Evolutionary conservation across 2,113 vertebrate genomes (phyloP).

Genomic region (Glareola pratincola): DNA sequence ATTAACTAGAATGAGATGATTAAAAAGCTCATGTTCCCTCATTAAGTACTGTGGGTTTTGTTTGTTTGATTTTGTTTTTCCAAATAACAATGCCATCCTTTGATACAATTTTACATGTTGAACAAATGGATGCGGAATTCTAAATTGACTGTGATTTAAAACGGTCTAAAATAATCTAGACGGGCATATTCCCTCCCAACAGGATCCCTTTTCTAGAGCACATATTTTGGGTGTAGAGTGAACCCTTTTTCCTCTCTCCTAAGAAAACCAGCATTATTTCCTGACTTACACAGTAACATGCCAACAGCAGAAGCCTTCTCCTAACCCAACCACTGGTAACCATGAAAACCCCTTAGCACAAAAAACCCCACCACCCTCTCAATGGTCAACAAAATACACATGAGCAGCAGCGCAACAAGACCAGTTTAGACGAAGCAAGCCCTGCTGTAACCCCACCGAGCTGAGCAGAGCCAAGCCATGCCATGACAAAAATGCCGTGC

Average conservation of each 20-base stretch:
- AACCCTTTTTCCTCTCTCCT: background rate
- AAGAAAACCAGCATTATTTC: background rate
- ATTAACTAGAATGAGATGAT: background rate
- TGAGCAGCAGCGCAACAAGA: background rate
- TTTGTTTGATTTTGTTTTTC: background rate
- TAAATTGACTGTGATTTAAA: background rate
- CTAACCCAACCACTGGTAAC: background rate
- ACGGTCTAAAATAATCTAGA: rapidly evolving
- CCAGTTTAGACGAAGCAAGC: background rate
- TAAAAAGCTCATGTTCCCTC: background rate
- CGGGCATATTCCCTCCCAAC: background rate
- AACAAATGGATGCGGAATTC: background rate
- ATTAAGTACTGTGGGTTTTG: background rate
- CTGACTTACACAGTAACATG: background rate
- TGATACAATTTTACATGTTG: background rate
- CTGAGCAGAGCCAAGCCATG: background rate
- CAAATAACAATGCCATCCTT: background rate
- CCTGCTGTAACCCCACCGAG: background rate
- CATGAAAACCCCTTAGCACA: background rate
- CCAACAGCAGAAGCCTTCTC: background rate
- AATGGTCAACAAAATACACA: background rate
- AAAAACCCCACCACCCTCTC: background rate
- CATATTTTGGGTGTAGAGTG: background rate
- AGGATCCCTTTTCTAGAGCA: background rate
- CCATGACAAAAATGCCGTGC: conserved; percentile 7